Evolutionary conservation across 2,113 vertebrate species (phyloP).

Genomic region (Melanotaenia duboulayi): DNA sequence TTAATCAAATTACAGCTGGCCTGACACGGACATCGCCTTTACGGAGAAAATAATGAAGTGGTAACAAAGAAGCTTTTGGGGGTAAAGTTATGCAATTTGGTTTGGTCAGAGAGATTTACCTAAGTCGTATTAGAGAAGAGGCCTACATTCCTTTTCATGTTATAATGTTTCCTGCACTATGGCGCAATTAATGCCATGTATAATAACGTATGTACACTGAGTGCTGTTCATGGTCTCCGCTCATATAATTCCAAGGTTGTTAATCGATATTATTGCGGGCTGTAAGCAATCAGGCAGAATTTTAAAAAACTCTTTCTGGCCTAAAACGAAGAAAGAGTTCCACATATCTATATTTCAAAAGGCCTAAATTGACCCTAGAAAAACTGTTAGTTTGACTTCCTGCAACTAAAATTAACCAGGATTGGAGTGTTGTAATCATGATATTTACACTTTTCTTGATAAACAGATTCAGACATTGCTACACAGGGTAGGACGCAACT

Average conservation of each 20-base stretch:
- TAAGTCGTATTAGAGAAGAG: conserved; percentile 73
- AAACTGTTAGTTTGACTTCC: background rate
- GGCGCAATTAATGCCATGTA: background rate
- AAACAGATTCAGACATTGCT: background rate
- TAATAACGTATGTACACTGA: conserved; percentile 17
- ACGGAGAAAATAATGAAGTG: conserved; percentile 59
- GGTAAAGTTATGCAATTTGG: conserved; percentile 69
- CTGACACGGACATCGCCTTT: conserved; percentile 56
- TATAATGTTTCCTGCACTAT: conserved; percentile 19
- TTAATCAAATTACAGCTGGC: conserved; percentile 68
- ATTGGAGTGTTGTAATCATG: background rate
- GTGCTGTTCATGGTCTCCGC: background rate
- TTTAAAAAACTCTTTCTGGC: background rate
- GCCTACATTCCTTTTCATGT: conserved; percentile 55
- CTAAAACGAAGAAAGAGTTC: background rate
- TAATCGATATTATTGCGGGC: background rate
- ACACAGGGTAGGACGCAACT: background rate
- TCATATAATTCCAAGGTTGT: background rate
- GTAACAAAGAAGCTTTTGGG: conserved; percentile 78
- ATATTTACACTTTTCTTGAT: background rate
- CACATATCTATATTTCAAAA: background rate
- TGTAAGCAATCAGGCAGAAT: background rate
- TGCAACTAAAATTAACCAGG: background rate
- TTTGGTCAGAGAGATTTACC: conserved; percentile 79
- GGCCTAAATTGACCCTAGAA: background rate